Evolutionary conservation across 2,888 invertebrate genomes (phyloP).

Genomic region (Oconnorella tubifera): DNA sequence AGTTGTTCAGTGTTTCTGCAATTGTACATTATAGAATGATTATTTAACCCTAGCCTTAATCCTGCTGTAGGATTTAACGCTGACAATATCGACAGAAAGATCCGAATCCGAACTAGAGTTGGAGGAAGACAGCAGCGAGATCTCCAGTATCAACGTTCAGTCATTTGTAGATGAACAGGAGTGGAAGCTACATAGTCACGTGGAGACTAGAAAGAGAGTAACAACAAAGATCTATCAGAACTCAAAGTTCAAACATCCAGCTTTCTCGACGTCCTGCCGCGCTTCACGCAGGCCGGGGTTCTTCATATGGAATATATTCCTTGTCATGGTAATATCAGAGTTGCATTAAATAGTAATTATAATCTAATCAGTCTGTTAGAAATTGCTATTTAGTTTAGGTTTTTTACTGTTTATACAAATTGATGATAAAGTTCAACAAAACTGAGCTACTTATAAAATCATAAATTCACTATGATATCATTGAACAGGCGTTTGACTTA

Average conservation of each 20-base stretch:
- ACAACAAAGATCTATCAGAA: constrained; percentile 37
- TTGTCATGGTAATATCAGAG: constrained; percentile 40
- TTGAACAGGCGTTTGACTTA: too few species aligned
- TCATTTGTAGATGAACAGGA: constrained; percentile 41
- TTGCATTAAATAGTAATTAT: too few species aligned
- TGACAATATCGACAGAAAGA: constrained; percentile 40
- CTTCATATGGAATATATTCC: constrained; percentile 40
- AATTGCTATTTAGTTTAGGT: too few species aligned
- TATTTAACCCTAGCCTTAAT: too few species aligned
- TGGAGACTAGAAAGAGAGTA: constrained; percentile 38
- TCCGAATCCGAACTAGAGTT: constrained; percentile 37
- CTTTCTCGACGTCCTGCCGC: constrained; percentile 37
- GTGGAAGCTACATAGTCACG: constrained; percentile 41
- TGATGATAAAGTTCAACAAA: too few species aligned
- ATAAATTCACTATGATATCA: too few species aligned
- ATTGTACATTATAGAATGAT: too few species aligned
- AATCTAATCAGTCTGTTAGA: too few species aligned
- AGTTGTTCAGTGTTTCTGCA: too few species aligned
- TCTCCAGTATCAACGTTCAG: constrained; percentile 40
- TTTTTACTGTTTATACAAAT: too few species aligned
- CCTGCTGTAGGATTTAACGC: constrained; percentile 40
- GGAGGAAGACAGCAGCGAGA: constrained; percentile 37
- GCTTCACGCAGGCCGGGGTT: constrained; percentile 39
- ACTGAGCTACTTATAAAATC: too few species aligned
- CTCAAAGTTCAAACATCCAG: constrained; percentile 37